Conservation (phyloP, 2,797 vertebrate genomes). For the Pelochelys cantorii region DNA sequence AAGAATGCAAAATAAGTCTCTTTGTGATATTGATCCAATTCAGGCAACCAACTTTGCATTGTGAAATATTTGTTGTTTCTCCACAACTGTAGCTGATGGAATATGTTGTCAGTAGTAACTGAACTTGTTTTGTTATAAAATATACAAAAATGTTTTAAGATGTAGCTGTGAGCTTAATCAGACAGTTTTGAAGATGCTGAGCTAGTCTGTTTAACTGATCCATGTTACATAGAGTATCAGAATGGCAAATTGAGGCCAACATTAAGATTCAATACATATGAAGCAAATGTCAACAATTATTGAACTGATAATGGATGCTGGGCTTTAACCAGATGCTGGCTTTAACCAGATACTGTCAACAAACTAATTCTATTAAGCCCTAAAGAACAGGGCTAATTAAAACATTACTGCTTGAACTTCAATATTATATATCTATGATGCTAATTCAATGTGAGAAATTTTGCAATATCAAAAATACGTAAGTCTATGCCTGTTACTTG, state of each 20-base stretch:
- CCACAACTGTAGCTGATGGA: neutral
- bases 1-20: no score
- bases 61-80: neutral
- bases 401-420: neutral
- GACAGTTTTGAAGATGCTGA: neutral
- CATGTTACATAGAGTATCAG: neutral
- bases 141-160: neutral
- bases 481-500: neutral
- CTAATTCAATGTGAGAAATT: neutral
- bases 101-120: neutral
- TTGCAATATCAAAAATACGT: neutral
- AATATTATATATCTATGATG: neutral
- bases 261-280: no score
- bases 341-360: neutral
- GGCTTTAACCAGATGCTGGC: neutral
- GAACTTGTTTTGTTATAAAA: neutral
- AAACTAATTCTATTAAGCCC: neutral
- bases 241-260: neutral
- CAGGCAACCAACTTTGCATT: neutral
- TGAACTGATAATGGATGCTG: neutral
- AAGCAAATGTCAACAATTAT: neutral
- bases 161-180: neutral
- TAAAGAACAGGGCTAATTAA: neutral
- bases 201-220: neutral
- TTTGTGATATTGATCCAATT: neutral